Conservation (phyloP, 2,113 vertebrate species). For the Periophthalmus modestus region DNA sequence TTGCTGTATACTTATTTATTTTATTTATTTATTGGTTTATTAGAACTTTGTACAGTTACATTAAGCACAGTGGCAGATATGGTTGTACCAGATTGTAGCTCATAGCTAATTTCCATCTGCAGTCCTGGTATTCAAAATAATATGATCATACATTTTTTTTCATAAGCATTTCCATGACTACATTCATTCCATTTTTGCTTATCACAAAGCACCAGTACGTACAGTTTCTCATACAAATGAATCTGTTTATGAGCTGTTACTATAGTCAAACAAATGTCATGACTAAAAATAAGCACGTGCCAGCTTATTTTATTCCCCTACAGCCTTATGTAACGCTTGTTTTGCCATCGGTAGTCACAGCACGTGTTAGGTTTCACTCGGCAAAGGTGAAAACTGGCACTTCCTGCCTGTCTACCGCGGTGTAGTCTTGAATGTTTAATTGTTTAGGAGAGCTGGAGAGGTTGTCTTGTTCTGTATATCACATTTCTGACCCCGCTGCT, state of each 20-base stretch:
- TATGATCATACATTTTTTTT: background rate
- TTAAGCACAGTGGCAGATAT: too few species aligned
- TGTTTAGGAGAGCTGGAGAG: slow-evolving; percentile 45
- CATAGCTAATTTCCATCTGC: too few species aligned
- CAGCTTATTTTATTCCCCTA: slow-evolving; percentile 29
- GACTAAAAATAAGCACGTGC: slow-evolving; percentile 38
- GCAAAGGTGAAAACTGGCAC: slow-evolving; percentile 48
- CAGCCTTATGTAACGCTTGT: slow-evolving; percentile 38
- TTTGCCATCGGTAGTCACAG: slow-evolving; percentile 53
- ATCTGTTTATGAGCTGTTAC: slow-evolving; percentile 16
- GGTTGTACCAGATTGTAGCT: too few species aligned
- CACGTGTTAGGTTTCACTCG: slow-evolving; percentile 60
- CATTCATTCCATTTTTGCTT: background rate
- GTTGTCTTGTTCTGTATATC: slow-evolving; percentile 68
- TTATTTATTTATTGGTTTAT: too few species aligned
- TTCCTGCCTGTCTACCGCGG: slow-evolving; percentile 47
- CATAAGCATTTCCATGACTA: background rate
- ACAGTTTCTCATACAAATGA: background rate
- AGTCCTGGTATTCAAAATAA: too few species aligned
- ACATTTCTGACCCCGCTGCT: slow-evolving; percentile 55
- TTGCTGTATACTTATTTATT: too few species aligned
- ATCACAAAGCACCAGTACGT: background rate
- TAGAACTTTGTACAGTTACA: too few species aligned
- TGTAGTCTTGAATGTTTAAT: slow-evolving; percentile 54
- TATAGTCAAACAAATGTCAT: slow-evolving; percentile 29